Conservation (phyloP, 2,113 vertebrate species). For the Halichoerus grypus region DNA sequence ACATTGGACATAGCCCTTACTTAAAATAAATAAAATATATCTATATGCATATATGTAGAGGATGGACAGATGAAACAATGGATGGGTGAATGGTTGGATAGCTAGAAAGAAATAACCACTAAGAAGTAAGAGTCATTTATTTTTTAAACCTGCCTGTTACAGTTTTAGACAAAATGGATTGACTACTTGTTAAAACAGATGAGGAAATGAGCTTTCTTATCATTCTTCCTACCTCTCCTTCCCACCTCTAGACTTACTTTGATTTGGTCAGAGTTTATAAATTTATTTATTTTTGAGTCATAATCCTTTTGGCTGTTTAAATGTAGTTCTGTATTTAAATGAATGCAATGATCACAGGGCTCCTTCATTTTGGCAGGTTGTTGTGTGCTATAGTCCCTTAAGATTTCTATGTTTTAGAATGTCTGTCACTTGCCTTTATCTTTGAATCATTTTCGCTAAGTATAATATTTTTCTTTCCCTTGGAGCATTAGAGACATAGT, state of each 20-base stretch:
- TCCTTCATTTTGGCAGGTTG: background rate
- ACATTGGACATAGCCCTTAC: background rate
- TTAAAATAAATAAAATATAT: background rate
- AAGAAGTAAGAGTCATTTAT: background rate
- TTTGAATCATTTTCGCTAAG: background rate
- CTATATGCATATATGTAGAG: background rate
- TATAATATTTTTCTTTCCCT: background rate
- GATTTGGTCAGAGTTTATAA: background rate
- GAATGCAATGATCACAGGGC: background rate
- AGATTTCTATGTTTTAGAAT: background rate
- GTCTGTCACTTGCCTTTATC: background rate
- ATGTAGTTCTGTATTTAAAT: background rate
- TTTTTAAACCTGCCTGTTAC: background rate
- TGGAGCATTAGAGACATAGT: background rate
- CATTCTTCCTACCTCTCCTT: background rate
- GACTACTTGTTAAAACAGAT: background rate
- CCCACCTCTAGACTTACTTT: background rate
- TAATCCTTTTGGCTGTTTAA: constrained; percentile 28
- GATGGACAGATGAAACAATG: background rate
- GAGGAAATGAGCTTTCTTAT: background rate
- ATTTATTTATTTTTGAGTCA: constrained; percentile 3
- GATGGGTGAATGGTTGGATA: background rate
- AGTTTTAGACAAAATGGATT: background rate
- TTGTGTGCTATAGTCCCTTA: background rate
- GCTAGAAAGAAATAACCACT: background rate